Conservation (phyloP, 92 coral and sea anemone species). For the Heliopora coerulea region DNA sequence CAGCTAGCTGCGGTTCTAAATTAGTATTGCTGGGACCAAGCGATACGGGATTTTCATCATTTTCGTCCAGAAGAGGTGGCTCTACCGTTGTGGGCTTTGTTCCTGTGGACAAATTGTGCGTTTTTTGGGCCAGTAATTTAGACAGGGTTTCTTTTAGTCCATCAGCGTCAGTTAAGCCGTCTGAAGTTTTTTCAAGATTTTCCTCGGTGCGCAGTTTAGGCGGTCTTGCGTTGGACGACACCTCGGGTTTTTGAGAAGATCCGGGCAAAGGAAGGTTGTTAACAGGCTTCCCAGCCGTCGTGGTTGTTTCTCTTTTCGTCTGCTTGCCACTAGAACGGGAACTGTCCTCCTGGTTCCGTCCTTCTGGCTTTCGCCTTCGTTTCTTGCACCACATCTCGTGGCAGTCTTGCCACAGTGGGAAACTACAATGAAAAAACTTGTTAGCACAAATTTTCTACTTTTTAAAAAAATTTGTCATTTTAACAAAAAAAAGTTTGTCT, state of each 20-base stretch:
- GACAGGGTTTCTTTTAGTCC: constrained; percentile 38
- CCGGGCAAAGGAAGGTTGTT: constrained; percentile 14
- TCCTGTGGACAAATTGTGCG: not conserved
- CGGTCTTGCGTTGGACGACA: not conserved
- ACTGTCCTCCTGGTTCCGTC: constrained; percentile 60
- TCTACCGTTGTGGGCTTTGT: not conserved
- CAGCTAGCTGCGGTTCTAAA: not conserved
- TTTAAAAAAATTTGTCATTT: too few species aligned
- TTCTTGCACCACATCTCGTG: constrained; percentile 99
- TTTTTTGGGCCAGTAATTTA: constrained; percentile 31
- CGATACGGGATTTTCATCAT: not conserved
- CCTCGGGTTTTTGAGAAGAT: constrained; percentile 3
- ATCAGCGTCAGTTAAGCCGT: constrained; percentile 20
- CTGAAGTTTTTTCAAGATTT: constrained; percentile 17
- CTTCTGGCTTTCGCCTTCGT: constrained; percentile 84
- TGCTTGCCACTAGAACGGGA: constrained; percentile 55
- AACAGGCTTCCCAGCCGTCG: constrained; percentile 27
- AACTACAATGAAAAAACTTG: constrained; percentile 50
- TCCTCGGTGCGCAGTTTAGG: constrained; percentile 4
- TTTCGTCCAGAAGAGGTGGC: not conserved
- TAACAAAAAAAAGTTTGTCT: too few species aligned
- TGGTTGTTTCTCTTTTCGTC: constrained; percentile 56
- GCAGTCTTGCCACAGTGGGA: constrained; percentile 99
- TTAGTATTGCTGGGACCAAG: not conserved
- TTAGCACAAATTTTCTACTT: not conserved